Conservation (phyloP, 2,797 vertebrate species). For the Trichosurus vulpecula region DNA sequence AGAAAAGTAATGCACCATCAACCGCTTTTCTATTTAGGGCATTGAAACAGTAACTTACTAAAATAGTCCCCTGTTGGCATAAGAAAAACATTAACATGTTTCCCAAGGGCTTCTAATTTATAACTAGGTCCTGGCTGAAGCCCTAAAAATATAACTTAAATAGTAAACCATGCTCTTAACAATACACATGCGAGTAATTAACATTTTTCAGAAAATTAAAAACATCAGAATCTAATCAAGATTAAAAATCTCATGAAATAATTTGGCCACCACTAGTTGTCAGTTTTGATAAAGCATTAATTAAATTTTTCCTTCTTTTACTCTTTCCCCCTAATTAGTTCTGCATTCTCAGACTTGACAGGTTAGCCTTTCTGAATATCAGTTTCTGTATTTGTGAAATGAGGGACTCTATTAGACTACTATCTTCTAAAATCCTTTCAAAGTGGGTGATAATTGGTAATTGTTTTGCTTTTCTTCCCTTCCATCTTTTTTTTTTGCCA, state of each 20-base stretch:
- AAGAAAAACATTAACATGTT: background rate
- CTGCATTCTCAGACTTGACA: background rate
- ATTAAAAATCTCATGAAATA: background rate
- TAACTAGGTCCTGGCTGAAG: background rate
- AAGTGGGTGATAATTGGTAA: background rate
- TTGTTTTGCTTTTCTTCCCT: background rate
- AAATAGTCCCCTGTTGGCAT: background rate
- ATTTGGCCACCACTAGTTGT: background rate
- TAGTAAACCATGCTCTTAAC: background rate
- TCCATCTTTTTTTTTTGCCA: background rate
- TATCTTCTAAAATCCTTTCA: background rate
- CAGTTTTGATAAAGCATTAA: background rate
- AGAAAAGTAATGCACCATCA: background rate
- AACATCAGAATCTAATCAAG: background rate
- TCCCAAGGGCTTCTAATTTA: background rate
- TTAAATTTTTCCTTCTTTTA: background rate
- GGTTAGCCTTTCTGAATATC: background rate
- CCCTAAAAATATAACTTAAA: background rate
- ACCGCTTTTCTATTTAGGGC: background rate
- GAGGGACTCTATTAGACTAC: background rate
- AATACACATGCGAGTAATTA: background rate
- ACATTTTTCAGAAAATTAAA: background rate
- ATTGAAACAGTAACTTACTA: background rate
- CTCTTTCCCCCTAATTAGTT: background rate
- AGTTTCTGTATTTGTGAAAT: background rate